A percentile compares a stretch with the other conserved stretches of the same genome.
phyloP scores from a whole-genome alignment of 1,140 invertebrate genomes.

The Aleiodes sp. region DNA sequence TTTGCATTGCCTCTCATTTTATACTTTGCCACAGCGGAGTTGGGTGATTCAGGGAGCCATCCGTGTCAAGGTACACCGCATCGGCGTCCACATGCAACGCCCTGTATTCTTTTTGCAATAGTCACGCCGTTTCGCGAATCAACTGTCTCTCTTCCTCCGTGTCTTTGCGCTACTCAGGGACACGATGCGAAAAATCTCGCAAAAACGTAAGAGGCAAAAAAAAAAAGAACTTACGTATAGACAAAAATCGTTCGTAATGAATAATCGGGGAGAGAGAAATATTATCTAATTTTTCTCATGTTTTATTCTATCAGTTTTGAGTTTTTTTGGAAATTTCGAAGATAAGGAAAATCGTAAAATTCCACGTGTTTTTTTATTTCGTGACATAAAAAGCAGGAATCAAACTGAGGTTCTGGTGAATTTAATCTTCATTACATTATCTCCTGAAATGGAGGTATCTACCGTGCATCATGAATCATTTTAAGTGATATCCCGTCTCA shows the following conservation, averaged over 20 bases:
- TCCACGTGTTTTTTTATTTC: too few relatives aligned
- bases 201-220: neutral
- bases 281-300: too few relatives aligned
- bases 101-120: conserved; percentile 51
- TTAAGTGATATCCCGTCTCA: neutral
- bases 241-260: too few relatives aligned
- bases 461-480: conserved; percentile 4
- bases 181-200: neutral
- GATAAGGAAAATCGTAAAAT: too few relatives aligned
- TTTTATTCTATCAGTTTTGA: too few relatives aligned
- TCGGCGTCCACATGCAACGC: conserved; percentile 58
- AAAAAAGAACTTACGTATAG: too few relatives aligned
- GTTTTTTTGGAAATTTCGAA: too few relatives aligned
- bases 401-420: neutral
- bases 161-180: neutral
- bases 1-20: neutral
- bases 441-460: neutral
- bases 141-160: neutral
- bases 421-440: neutral
- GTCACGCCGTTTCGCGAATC: conserved; percentile 38
- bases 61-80: conserved; percentile 67
- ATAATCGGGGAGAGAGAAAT: too few relatives aligned
- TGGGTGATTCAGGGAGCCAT: conserved; percentile 65
- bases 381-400: too few relatives aligned
- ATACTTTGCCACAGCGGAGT: conserved; percentile 23